Conservation (phyloP, 2,888 invertebrate genomes). For the Drosophila multiciliata region DNA sequence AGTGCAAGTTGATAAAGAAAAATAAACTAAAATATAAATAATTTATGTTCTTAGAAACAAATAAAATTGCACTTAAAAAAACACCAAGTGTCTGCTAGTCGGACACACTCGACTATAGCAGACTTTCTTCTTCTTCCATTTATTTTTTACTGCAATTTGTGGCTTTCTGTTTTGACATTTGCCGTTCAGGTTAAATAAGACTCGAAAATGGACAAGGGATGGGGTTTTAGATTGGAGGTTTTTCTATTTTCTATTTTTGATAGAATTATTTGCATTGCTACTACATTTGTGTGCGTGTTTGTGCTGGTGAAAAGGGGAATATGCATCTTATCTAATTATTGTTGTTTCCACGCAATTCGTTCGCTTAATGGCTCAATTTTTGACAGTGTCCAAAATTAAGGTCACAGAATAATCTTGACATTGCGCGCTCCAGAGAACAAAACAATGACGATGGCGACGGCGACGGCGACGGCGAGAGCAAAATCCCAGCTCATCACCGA, state of each 20-base stretch:
- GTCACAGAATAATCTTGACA: slow-evolving; percentile 75
- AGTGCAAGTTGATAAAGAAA: background rate
- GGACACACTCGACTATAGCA: background rate
- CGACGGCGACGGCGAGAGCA: slow-evolving; percentile 9
- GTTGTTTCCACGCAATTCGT: slow-evolving; percentile 43
- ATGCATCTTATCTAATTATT: slow-evolving; percentile 45
- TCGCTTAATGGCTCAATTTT: slow-evolving; percentile 41
- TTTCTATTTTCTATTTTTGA: background rate
- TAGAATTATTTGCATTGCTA: slow-evolving; percentile 22
- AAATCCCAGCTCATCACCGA: slow-evolving; percentile 41
- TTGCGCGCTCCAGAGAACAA: slow-evolving; percentile 53
- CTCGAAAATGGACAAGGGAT: background rate
- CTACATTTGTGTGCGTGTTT: slow-evolving; percentile 10
- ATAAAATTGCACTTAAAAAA: no score
- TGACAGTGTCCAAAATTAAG: slow-evolving; percentile 66
- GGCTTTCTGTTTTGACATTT: slow-evolving; percentile 48
- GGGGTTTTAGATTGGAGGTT: background rate
- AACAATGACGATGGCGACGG: slow-evolving; percentile 30
- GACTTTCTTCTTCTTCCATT: slow-evolving; percentile 7
- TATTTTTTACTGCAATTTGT: slow-evolving; percentile 28
- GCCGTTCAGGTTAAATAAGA: slow-evolving; percentile 30
- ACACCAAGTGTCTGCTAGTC: background rate
- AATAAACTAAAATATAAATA: background rate
- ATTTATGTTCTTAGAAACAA: background rate
- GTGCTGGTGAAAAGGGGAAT: background rate